Conservation (phyloP, 2,113 vertebrate genomes). For the Anas platyrhynchos region DNA sequence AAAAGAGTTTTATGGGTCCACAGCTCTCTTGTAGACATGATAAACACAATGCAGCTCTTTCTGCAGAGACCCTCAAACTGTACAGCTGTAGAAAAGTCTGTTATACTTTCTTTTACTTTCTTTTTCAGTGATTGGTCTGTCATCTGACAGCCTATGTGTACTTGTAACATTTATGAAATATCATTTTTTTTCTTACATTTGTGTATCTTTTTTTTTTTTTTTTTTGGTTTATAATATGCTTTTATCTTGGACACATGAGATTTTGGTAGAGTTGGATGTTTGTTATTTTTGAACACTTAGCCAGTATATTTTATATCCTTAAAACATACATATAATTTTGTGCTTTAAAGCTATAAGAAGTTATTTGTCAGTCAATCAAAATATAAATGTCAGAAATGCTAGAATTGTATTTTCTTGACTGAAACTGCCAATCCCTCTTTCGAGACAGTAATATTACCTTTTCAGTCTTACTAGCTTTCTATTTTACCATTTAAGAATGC, state of each 20-base stretch:
- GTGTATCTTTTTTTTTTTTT: background rate
- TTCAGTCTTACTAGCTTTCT: background rate
- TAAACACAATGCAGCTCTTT: background rate
- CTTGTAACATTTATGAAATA: background rate
- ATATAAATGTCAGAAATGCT: conserved; percentile 58
- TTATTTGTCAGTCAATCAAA: conserved; percentile 68
- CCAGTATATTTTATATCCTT: conserved; percentile 25
- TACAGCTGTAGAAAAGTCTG: background rate
- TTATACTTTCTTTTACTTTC: background rate
- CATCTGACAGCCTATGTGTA: background rate
- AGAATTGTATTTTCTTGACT: conserved; percentile 47
- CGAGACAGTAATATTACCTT: background rate
- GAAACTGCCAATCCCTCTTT: conserved; percentile 8
- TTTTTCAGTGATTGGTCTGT: background rate
- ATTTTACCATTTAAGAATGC: background rate
- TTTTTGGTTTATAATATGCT: background rate
- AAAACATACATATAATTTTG: conserved; percentile 31
- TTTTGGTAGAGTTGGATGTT: background rate
- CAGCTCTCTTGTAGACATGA: background rate
- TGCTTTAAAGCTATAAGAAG: conserved; percentile 42
- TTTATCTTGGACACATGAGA: background rate
- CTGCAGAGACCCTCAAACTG: background rate
- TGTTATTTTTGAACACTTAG: conserved; percentile 23
- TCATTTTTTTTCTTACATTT: background rate
- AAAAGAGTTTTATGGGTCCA: background rate